Evolutionary conservation across 2,888 invertebrate genomes (phyloP), one percentile per base, ranked within the genome.

Genomic region (Eudasyphora cyanicolor): DNA sequence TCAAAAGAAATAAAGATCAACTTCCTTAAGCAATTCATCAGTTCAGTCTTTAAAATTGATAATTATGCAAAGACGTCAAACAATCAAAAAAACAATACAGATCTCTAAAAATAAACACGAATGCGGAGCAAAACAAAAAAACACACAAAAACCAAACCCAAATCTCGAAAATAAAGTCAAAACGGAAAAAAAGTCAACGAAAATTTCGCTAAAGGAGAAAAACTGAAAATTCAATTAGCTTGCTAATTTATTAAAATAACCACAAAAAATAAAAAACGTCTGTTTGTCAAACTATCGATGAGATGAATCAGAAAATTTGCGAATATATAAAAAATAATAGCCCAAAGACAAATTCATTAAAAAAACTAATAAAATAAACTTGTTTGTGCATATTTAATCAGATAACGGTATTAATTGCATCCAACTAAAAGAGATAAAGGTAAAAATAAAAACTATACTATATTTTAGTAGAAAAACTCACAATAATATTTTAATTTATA

Each of bases 21-120:
- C 70, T 71, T 71, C 70, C 70, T 71, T 24, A 54, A 71, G 32
- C 51, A 71, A 71, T 71, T 51, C 70, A 71, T 71, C 51, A 54
- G 21, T 21, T 17, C 10, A n/a, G 54, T 64, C 62, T 62, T 71
- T 32, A 45, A 70, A 51, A 51, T 32, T 24, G 7, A 54, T n/a
- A 54, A 71, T 51, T 71, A 71, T 71, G 29, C 54, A 54, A 49
- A n/a, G n/a, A n/a, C n/a, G n/a, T n/a, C n/a, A n/a, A 71, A 64
- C 7, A 38, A 19, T 8, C 7, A 35, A 64, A 14, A n/a, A n/a
- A 60, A 60, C 27, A 27, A 12, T n/a, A n/a, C n/a, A n/a, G n/a
- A n/a, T n/a, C 27, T 2, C 14, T 24, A 14, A 60, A 60, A 64
- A 64, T n/a, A 62, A 62, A 62, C 32, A 17, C 51, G 51, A 51